Percentiles rank a stretch among this genome's conserved stretches.
Conservation (phyloP, 2,797 vertebrate genomes). For the Pipistrellus nathusii region DNA sequence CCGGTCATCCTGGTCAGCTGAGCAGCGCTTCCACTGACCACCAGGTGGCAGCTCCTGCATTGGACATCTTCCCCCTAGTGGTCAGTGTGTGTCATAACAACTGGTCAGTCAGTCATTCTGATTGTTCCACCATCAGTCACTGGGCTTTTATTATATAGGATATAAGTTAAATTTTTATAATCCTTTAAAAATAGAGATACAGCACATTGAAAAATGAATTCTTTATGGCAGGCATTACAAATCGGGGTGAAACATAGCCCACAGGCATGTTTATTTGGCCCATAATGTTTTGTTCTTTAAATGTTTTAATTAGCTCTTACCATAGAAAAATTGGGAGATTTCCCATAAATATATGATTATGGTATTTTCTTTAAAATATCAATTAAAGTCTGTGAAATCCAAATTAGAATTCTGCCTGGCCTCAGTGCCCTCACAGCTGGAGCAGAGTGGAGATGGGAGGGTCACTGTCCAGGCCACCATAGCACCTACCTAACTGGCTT, state of each 20-base stretch:
- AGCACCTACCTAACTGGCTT: neutral
- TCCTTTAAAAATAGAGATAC: neutral
- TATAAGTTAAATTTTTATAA: neutral
- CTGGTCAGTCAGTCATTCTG: too few species aligned
- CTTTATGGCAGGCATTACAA: neutral
- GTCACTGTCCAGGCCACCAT: neutral
- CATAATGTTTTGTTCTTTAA: neutral
- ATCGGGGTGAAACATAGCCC: neutral
- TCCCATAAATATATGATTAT: slow-evolving; percentile 23
- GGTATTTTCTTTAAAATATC: slow-evolving; percentile 18
- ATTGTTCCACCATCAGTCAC: too few species aligned
- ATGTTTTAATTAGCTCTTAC: slow-evolving; percentile 16
- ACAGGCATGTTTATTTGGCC: neutral
- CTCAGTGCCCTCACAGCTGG: neutral
- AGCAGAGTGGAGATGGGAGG: neutral
- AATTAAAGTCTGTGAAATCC: neutral
- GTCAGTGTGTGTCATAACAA: too few species aligned
- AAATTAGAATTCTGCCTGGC: neutral
- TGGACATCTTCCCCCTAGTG: too few species aligned
- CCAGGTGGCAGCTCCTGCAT: too few species aligned
- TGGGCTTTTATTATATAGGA: too few species aligned
- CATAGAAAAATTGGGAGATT: slow-evolving; percentile 50
- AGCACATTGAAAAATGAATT: slow-evolving; percentile 35
- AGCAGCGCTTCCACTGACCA: too few species aligned
- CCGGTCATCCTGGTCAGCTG: too few species aligned